These are phyloP conservation scores for Meiosimyza decipiens DNA, from an alignment of 2,888 invertebrate species.

Conservation along the genomic window DNA sequence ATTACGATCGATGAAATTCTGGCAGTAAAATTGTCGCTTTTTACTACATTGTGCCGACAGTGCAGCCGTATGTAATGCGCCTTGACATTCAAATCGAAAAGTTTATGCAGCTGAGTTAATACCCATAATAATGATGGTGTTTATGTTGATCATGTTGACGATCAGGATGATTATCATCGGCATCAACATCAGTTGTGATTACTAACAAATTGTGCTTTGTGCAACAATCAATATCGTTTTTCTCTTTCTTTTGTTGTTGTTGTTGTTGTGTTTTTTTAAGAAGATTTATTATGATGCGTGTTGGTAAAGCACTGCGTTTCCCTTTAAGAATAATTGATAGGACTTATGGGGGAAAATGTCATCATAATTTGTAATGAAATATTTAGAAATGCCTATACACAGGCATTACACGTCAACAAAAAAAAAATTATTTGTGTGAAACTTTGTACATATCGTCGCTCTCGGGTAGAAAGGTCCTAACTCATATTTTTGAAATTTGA, in stretches of 20 bases:
- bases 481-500: no score
- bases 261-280: background rate
- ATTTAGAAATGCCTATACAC: no score
- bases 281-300: conserved; percentile 22
- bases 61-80: background rate
- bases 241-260: background rate
- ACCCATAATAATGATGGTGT: background rate
- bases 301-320: background rate
- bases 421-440: no score
- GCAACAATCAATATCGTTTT: background rate
- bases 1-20: no score
- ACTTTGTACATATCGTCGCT: no score
- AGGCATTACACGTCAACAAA: no score
- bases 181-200: conserved; percentile 14
- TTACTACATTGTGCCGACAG: no score
- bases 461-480: no score
- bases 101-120: conserved; percentile 3
- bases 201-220: background rate
- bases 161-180: background rate
- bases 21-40: no score
- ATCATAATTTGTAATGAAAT: no score
- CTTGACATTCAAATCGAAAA: conserved; percentile 17
- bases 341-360: no score
- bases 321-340: no score
- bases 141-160: conserved; percentile 23